phyloP scores from a whole-genome alignment of 2,888 invertebrate genomes.

The Boloria selene region DNA sequence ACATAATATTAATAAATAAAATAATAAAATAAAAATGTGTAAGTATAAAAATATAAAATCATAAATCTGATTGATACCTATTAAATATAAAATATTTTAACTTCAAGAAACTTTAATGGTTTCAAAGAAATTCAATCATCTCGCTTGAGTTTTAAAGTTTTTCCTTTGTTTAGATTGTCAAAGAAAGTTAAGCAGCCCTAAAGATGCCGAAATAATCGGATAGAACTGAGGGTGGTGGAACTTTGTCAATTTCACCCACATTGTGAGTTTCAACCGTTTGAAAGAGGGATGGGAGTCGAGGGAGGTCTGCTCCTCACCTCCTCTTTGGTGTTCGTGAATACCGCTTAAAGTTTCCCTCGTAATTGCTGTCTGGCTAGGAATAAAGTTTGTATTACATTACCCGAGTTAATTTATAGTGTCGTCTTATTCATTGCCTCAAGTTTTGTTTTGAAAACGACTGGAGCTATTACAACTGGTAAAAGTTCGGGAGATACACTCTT shows the following conservation, averaged over 20 bases:
- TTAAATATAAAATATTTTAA: not conserved
- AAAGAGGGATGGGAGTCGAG: constrained; percentile 54
- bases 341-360: constrained; percentile 75
- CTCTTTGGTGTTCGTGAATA: constrained; percentile 75
- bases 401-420: constrained; percentile 77
- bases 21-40: no score
- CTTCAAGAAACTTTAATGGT: constrained; percentile 4
- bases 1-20: no score
- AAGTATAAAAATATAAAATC: no score
- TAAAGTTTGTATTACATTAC: constrained; percentile 81
- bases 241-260: constrained; percentile 68
- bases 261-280: constrained; percentile 61
- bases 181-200: constrained; percentile 60
- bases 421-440: constrained; percentile 73
- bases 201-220: constrained; percentile 71
- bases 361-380: constrained; percentile 79
- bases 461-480: constrained; percentile 30
- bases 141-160: constrained; percentile 45
- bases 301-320: constrained; percentile 49
- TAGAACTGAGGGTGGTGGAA: constrained; percentile 60
- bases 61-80: not conserved
- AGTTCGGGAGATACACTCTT: constrained; percentile 1
- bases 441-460: constrained; percentile 55
- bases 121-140: constrained; percentile 40
- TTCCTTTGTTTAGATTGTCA: constrained; percentile 52